Evolutionary conservation across 2,797 vertebrate genomes (phyloP), one percentile per base, ranked within the genome.

Genomic region (Paramormyrops hopkinsi): DNA sequence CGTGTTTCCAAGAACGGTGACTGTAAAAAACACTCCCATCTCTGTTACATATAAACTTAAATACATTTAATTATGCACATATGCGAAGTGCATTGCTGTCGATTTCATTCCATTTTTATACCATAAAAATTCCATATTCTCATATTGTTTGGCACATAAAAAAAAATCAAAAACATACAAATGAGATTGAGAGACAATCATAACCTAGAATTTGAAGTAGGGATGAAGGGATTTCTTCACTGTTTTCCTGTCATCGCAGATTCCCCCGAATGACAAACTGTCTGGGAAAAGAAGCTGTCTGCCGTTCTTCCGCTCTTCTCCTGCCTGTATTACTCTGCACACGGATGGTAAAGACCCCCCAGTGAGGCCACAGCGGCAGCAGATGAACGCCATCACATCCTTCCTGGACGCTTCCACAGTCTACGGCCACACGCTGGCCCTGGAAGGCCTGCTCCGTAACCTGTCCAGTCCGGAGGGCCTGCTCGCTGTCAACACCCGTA

Each of bases 381-480:
- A 99, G 93, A 95, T 98, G 87, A 99, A 99, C 48, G 93, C 93
- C 14, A 91, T 97, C 91, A 97, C 97, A 1, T 98, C 98, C 0
- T 99, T 98, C 93, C 95, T 99, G 0, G 98, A 99, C 1, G 99
- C 97, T 0, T 98, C 98, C 0, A 95, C 96, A 0, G 97, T 99
- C 48, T 99, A 99, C 0, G 97, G 98, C 88, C 95, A 96, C 92
- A 96, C 94, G 0, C 90, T 91, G 0, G 92, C 92, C 0, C 0
- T 91, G 1, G 94, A 96, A 93, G 93, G 83, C 89, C 93, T 90
- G 90, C 92, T 99, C 19, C 96, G 97, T 59, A 96, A 99, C 93
- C 93, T 96, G 88, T 93, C 94, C 2, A 96, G 97, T 17, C 9
- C 92, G 0, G 96, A 94, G 29, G 98, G 98, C 29, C 95, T 96